Evolutionary conservation across 2,113 vertebrate species (phyloP).

Genomic region (Silurus meridionalis): DNA sequence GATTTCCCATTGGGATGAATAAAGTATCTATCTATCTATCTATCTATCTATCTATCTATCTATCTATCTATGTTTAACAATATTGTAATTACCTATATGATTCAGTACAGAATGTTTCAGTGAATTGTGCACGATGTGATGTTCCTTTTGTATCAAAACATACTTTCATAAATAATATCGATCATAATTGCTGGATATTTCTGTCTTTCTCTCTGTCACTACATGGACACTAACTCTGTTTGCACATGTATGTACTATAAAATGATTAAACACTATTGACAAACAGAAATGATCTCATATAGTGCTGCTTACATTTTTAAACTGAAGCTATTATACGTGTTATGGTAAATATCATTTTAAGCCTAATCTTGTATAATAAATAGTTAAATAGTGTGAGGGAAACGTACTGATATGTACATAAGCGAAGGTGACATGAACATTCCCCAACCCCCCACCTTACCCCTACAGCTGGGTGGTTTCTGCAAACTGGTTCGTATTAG

Average conservation of each 20-base stretch:
- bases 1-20: no score
- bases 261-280: background rate
- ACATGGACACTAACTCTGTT: background rate
- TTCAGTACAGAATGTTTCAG: no score
- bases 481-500: background rate
- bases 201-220: no score
- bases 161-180: no score
- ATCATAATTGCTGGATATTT: no score
- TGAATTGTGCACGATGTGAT: no score
- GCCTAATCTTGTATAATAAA: background rate
- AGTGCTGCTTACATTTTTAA: background rate
- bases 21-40: no score
- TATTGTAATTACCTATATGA: no score
- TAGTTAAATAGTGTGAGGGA: background rate
- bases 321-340: background rate
- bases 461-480: background rate
- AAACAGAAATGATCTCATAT: background rate
- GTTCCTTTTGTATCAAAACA: no score
- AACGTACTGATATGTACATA: background rate
- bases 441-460: background rate
- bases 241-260: background rate
- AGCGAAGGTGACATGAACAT: constrained; percentile 12
- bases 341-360: background rate
- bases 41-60: no score
- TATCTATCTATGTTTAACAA: no score